These are phyloP conservation scores for Spilosoma lubricipeda DNA, from an alignment of 2,888 invertebrate species.

Conservation along the genomic window DNA sequence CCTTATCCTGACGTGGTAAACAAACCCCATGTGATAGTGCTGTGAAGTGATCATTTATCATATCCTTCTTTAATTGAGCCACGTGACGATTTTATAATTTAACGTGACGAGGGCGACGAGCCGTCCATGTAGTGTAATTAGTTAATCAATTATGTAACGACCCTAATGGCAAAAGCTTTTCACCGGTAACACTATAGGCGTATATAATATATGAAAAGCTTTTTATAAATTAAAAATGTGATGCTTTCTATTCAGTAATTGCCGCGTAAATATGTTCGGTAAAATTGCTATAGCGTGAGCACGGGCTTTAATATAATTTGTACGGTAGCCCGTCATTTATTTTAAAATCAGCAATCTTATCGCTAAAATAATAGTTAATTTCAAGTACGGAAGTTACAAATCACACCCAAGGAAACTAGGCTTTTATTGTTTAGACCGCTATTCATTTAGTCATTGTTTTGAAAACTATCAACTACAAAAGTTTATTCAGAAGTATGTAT, in stretches of 20 bases:
- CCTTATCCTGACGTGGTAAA: conserved; percentile 59
- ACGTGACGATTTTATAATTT: conserved; percentile 54
- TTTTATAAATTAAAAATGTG: conserved; percentile 48
- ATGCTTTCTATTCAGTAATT: conserved; percentile 31
- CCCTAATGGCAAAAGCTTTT: conserved; percentile 50
- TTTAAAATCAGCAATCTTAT: conserved; percentile 18
- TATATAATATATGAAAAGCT: conserved; percentile 38
- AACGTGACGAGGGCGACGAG: conserved; percentile 41
- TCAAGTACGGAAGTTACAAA: conserved; percentile 19
- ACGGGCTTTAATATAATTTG: conserved; percentile 18
- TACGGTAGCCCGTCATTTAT: neutral
- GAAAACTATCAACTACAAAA: conserved; percentile 32
- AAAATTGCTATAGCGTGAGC: conserved; percentile 30
- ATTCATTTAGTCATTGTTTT: conserved; percentile 34
- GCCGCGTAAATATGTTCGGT: conserved; percentile 45
- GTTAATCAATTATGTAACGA: conserved; percentile 70
- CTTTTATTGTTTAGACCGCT: conserved; percentile 24
- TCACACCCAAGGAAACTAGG: conserved; percentile 20
- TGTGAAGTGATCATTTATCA: conserved; percentile 48
- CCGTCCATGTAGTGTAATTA: conserved; percentile 65
- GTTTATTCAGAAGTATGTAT: conserved; percentile 22
- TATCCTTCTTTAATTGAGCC: conserved; percentile 34
- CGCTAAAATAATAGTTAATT: conserved; percentile 18
- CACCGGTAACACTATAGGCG: conserved; percentile 38
- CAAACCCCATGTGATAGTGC: conserved; percentile 61